Evolutionary conservation across 2,113 vertebrate species (phyloP).

Genomic region (Pica pica): DNA sequence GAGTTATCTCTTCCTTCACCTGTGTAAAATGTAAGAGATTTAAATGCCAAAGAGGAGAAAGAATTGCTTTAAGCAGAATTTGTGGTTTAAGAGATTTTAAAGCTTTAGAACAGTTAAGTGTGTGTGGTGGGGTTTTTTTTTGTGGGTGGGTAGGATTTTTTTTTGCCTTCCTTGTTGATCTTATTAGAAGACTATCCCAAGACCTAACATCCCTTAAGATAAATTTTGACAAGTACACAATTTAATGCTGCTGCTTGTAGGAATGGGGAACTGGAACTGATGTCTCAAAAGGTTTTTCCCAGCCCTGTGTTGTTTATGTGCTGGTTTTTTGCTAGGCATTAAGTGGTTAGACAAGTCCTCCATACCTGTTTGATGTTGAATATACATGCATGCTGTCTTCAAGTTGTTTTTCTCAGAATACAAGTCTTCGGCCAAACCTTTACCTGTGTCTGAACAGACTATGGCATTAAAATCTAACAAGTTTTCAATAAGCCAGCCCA

Average conservation of each 20-base stretch:
- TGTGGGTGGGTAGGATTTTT: background rate
- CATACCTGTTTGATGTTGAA: background rate
- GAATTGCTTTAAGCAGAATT: background rate
- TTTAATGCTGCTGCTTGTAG: background rate
- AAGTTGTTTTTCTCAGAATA: background rate
- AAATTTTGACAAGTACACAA: background rate
- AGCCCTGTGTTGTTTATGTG: background rate
- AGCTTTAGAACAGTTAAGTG: background rate
- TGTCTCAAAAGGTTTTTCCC: conserved; percentile 22
- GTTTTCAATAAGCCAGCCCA: background rate
- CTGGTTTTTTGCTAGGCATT: background rate
- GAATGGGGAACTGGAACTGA: background rate
- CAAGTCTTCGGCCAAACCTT: background rate
- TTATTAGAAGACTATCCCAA: background rate
- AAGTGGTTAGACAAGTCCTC: background rate
- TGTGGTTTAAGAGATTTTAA: background rate
- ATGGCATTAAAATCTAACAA: background rate
- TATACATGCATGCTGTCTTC: background rate
- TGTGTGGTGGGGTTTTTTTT: background rate
- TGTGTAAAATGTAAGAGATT: background rate
- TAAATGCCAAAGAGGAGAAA: background rate
- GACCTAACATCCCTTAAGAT: background rate
- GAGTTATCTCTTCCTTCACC: background rate
- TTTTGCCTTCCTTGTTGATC: background rate
- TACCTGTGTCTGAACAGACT: background rate